Evolutionary conservation across 2,888 invertebrate species (phyloP).

Genomic region (Pammene aurita): DNA sequence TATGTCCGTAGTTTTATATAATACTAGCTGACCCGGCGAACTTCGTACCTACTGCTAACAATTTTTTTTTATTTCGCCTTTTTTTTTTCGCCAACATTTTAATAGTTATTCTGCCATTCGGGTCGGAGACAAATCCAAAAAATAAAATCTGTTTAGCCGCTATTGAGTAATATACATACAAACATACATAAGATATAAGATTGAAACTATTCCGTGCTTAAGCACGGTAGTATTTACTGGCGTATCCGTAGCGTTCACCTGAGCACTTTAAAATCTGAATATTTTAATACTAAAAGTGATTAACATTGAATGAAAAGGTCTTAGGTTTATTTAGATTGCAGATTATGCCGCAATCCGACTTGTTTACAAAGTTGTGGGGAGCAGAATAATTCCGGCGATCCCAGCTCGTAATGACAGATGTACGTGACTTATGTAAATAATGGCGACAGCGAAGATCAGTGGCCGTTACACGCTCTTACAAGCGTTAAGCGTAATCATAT

Average conservation of each 20-base stretch:
- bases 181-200: too few species aligned
- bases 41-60: too few species aligned
- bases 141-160: too few species aligned
- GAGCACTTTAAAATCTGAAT: constrained; percentile 40
- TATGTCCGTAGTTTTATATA: too few species aligned
- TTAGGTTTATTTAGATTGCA: constrained; percentile 42
- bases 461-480: constrained; percentile 48
- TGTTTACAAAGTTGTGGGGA: constrained; percentile 39
- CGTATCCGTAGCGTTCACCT: constrained; percentile 31
- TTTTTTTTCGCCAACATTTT: too few species aligned
- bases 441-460: constrained; percentile 55
- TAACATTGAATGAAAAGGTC: constrained; percentile 41
- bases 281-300: constrained; percentile 41
- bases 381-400: constrained; percentile 47
- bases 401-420: constrained; percentile 51
- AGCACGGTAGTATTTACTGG: constrained; percentile 20
- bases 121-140: too few species aligned
- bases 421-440: constrained; percentile 63
- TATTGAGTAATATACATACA: too few species aligned
- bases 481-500: constrained; percentile 31
- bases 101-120: too few species aligned
- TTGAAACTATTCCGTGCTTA: neutral
- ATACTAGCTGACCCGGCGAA: too few species aligned
- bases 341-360: constrained; percentile 39
- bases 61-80: too few species aligned